Percentiles rank a stretch among this genome's conserved stretches.
These are phyloP conservation scores for Chorisops tibialis DNA, from an alignment of 2,888 invertebrate genomes.

Conservation along the genomic window DNA sequence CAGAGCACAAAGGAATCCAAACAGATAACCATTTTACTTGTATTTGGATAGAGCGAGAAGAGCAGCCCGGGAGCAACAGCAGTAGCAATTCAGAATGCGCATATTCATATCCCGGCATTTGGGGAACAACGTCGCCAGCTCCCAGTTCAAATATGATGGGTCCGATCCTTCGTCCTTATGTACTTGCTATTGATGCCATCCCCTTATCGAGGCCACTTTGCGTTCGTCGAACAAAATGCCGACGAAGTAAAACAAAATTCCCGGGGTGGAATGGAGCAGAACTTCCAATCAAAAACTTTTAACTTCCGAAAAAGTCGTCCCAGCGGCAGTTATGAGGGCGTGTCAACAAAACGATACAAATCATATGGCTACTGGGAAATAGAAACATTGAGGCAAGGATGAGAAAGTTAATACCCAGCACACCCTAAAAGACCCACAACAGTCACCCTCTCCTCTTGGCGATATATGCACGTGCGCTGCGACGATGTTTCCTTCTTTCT, in stretches of 20 bases:
- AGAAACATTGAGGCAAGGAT: conserved; percentile 23
- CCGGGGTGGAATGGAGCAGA: not conserved
- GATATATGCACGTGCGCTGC: conserved; percentile 19
- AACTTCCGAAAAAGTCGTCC: conserved; percentile 26
- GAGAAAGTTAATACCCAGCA: conserved; percentile 24
- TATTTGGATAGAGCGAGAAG: conserved; percentile 19
- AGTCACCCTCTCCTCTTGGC: not conserved
- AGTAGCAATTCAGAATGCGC: conserved; percentile 27
- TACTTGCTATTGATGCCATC: conserved; percentile 21
- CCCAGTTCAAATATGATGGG: conserved; percentile 1
- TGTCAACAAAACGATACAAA: conserved; percentile 33
- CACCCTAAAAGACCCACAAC: conserved; percentile 8
- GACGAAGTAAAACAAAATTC: conserved; percentile 14
- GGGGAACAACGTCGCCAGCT: conserved; percentile 8
- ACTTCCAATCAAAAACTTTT: conserved; percentile 26
- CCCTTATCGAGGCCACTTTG: conserved; percentile 23
- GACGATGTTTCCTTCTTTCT: conserved; percentile 11
- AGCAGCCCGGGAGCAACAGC: conserved; percentile 4
- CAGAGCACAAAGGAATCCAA: conserved; percentile 28
- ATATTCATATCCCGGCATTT: conserved; percentile 23
- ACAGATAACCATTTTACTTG: conserved; percentile 31
- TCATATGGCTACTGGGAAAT: conserved; percentile 19
- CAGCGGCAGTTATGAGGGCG: conserved; percentile 33
- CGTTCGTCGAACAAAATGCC: conserved; percentile 23
- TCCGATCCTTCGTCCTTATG: conserved; percentile 14